phyloP scores from a whole-genome alignment of 2,888 invertebrate genomes.

The Hemicrepidius hirtus region DNA sequence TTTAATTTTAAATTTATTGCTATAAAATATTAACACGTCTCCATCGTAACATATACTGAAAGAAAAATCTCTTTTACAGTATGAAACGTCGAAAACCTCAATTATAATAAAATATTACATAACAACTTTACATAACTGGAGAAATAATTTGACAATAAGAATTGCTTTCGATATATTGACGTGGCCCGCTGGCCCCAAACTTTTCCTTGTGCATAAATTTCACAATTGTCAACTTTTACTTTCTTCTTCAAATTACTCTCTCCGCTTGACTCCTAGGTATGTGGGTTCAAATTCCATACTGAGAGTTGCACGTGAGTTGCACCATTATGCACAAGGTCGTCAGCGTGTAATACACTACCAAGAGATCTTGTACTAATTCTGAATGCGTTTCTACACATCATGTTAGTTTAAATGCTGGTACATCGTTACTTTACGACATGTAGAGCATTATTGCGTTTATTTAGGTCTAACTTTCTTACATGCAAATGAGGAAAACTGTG shows the following conservation, averaged over 20 bases:
- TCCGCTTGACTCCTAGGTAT: conserved; percentile 26
- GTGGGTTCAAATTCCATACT: conserved; percentile 20
- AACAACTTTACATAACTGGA: conserved; percentile 8
- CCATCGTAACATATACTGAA: too few species aligned
- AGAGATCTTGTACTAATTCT: conserved; percentile 13
- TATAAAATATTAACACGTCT: too few species aligned
- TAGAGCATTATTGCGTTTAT: conserved; percentile 10
- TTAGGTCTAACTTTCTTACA: conserved; percentile 15
- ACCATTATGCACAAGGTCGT: conserved; percentile 33
- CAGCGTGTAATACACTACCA: conserved; percentile 7
- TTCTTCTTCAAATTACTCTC: conserved; percentile 46
- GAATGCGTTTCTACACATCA: not conserved
- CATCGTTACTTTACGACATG: conserved; percentile 19
- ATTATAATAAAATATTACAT: not conserved
- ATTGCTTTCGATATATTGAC: conserved; percentile 9
- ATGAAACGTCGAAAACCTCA: not conserved
- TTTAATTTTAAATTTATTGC: too few species aligned
- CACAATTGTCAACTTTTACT: conserved; percentile 43
- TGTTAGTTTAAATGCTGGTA: conserved; percentile 16
- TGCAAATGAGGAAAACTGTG: conserved; percentile 12
- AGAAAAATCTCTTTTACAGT: not conserved
- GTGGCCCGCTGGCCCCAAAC: conserved; percentile 18
- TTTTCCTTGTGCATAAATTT: conserved; percentile 34
- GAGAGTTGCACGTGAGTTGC: conserved; percentile 31
- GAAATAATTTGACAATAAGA: conserved; percentile 10